Percentiles rank a stretch among this genome's conserved stretches.
Evolutionary conservation across 2,797 vertebrate genomes (phyloP).

Genomic region (Micromesistius poutassou): DNA sequence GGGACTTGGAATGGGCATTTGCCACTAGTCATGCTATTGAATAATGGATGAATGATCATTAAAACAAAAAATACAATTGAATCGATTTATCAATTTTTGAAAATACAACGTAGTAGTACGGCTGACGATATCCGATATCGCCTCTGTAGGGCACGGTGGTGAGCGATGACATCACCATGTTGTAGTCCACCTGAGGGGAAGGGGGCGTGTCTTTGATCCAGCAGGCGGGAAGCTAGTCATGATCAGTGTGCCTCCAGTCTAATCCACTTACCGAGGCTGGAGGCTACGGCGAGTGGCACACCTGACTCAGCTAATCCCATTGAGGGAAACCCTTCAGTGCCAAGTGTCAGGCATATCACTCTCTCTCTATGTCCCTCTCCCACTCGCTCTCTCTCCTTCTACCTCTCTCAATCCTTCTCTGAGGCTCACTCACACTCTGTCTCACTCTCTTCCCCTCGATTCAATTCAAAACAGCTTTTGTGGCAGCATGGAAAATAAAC

Average conservation of each 20-base stretch:
- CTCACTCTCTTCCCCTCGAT: neutral
- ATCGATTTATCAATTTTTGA: neutral
- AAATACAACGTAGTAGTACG: neutral
- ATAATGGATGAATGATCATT: too few species aligned
- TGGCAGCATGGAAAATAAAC: neutral
- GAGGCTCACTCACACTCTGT: neutral
- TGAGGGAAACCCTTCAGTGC: constrained; percentile 33
- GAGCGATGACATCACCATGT: constrained; percentile 11
- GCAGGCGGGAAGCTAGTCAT: constrained; percentile 26
- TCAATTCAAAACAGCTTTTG: neutral
- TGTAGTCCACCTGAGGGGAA: neutral
- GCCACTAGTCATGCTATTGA: too few species aligned
- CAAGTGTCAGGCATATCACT: constrained; percentile 30
- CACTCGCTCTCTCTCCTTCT: neutral
- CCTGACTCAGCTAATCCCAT: constrained; percentile 46
- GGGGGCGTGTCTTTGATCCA: constrained; percentile 24
- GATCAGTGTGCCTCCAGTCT: constrained; percentile 39
- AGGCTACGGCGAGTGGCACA: constrained; percentile 48
- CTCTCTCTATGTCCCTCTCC: constrained; percentile 1
- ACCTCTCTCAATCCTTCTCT: neutral
- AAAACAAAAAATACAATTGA: too few species aligned
- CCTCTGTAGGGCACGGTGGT: too few species aligned
- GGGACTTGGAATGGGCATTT: too few species aligned
- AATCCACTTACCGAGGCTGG: constrained; percentile 59
- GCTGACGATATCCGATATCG: neutral